Conservation (phyloP, 92 coral and sea anemone species). For the Paragorgia papillata region DNA sequence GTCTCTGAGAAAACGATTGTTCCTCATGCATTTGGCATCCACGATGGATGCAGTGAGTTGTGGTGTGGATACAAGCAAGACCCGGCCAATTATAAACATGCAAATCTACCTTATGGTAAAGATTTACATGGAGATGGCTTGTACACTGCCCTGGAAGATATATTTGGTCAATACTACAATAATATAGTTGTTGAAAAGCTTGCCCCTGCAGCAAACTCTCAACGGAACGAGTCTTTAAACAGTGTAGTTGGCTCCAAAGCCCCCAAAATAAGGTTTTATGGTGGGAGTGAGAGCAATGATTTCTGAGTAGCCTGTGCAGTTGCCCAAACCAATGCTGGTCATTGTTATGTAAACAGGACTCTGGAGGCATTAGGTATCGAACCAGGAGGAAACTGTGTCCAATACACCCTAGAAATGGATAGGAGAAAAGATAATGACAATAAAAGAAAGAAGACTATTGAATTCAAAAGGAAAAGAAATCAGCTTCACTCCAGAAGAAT, state of each 20-base stretch:
- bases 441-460: neutral
- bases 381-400: constrained; percentile 11
- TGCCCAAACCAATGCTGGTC: constrained; percentile 55
- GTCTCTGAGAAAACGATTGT: constrained; percentile 38
- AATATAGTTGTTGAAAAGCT: constrained; percentile 55
- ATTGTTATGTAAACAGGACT: constrained; percentile 28
- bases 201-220: constrained; percentile 56
- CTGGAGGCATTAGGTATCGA: constrained; percentile 35
- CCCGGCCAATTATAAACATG: constrained; percentile 38
- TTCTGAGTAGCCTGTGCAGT: constrained; percentile 60
- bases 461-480: neutral
- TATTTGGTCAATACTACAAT: constrained; percentile 46
- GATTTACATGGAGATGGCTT: constrained; percentile 54
- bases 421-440: neutral
- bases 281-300: constrained; percentile 57
- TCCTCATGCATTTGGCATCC: constrained; percentile 69
- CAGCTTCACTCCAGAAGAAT: neutral
- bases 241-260: constrained; percentile 58
- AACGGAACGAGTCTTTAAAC: constrained; percentile 54
- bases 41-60: constrained; percentile 46
- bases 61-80: constrained; percentile 60
- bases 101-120: constrained; percentile 63
- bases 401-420: neutral
- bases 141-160: constrained; percentile 20
- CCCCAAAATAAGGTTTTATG: constrained; percentile 49